phyloP scores from a whole-genome alignment of 2,888 invertebrate genomes.

The Apotomis capreana region DNA sequence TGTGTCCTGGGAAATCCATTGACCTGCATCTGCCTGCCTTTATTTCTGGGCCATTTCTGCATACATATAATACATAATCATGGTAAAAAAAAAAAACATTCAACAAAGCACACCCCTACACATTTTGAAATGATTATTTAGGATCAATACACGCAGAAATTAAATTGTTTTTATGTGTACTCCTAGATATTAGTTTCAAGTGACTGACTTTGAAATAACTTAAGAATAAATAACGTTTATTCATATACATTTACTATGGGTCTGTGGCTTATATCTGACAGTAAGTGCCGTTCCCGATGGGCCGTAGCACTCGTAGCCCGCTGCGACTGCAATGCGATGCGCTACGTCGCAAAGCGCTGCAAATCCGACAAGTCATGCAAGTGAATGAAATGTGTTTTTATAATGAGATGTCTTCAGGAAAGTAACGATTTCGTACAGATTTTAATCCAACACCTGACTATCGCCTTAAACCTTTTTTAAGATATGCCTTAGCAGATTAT shows the following conservation, averaged over 20 bases:
- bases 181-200: slow-evolving; percentile 25
- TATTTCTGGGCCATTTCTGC: no score
- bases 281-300: no score
- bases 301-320: background rate
- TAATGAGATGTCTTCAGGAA: background rate
- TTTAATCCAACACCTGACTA: no score
- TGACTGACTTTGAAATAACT: slow-evolving; percentile 31
- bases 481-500: no score
- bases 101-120: slow-evolving; percentile 7
- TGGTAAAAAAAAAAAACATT: slow-evolving; percentile 11
- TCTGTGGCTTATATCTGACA: background rate
- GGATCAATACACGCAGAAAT: slow-evolving; percentile 1
- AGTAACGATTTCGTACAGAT: background rate
- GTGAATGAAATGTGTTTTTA: background rate
- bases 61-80: background rate
- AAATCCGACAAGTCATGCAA: background rate
- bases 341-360: background rate
- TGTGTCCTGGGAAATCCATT: no score
- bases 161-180: slow-evolving; percentile 3
- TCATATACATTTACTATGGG: slow-evolving; percentile 17
- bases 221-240: slow-evolving; percentile 17
- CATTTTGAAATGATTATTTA: slow-evolving; percentile 2
- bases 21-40: no score
- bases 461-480: no score
- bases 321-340: background rate